phyloP scores from a whole-genome alignment of 1,140 invertebrate genomes.

The Orius laevigatus region DNA sequence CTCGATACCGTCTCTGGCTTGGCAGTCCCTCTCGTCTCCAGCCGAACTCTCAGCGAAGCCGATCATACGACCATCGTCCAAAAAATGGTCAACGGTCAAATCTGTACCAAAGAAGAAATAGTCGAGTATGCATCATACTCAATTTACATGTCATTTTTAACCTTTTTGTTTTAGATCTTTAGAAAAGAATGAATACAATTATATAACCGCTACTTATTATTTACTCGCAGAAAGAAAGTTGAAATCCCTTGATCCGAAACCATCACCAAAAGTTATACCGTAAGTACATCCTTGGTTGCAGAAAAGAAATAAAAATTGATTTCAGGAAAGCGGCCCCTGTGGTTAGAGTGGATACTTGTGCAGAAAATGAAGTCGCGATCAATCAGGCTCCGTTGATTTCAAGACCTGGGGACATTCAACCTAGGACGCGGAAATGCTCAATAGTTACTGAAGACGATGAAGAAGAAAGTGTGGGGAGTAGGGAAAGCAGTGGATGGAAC shows the following conservation, averaged over 20 bases:
- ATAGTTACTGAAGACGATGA: conserved; percentile 76
- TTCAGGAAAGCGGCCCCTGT: conserved; percentile 8
- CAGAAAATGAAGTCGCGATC: conserved; percentile 13
- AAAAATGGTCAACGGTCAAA: conserved; percentile 90
- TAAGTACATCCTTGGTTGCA: too few species aligned
- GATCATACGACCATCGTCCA: conserved; percentile 84
- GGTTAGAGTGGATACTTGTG: conserved; percentile 18
- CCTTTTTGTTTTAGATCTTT: conserved; percentile 48
- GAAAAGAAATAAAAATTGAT: conserved; percentile 8
- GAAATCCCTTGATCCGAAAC: conserved; percentile 49
- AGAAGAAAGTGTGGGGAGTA: conserved; percentile 35
- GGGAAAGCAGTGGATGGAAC: conserved; percentile 20
- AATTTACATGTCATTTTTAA: neutral
- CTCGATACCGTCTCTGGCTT: conserved; percentile 27
- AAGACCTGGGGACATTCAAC: conserved; percentile 14
- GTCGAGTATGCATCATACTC: conserved; percentile 44
- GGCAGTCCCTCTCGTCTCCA: conserved; percentile 59
- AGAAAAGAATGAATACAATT: conserved; percentile 93
- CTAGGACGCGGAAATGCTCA: conserved; percentile 62
- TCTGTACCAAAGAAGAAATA: conserved; percentile 87
- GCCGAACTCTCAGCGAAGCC: conserved; percentile 74
- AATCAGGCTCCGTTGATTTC: conserved; percentile 3
- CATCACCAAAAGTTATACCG: conserved; percentile 23
- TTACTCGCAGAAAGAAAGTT: conserved; percentile 86
- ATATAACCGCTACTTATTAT: conserved; percentile 97